Base-by-base conservation (phyloP, 2,797 vertebrate species). In the Spinus olivaceus region DNA sequence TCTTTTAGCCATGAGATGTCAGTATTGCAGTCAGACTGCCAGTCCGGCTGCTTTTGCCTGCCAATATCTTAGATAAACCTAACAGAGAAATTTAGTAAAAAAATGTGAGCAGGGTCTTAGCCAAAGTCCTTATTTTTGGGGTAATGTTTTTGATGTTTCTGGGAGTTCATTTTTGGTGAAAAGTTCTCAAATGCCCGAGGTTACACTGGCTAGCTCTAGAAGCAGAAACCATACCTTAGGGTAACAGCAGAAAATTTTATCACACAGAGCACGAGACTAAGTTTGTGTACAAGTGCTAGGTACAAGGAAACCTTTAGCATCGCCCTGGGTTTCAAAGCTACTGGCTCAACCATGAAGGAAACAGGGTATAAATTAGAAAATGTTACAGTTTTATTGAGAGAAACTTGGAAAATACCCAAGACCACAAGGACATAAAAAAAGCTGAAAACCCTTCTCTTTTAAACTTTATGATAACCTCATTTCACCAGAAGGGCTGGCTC, bases 1-100 rank as follows among this genome's bases (percentile, higher is more conserved):
- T 71, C 64, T 90, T 88, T 91, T 59, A 70, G 74, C 93, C 94
- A 88, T 79, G 77, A 92, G 95, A 71, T 93, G 93, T 94, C 96
- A 94, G 63, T 59, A 88, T 95, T 95, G 95, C 46, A 72, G 51
- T 18, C 64, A 69, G 63, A 56, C 64, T 78, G 67, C 66, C 18
- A 14, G 23, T 25, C 39, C 8, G 18, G 46, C 46, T 71, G 66
- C 32, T 74, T 78, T 57, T 70, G 18, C 35, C n/a, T 61, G 37
- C n/a, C 32, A 20, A 1, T 9, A 7, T 19, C 37, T 81, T 33
- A 14, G 23, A 17, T 33, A 59, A 72, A 53, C 23, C 35, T 47
- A 28, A 44, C 13, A 39, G 20, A 61, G 25, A 60, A 57, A 53
- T 17, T 49, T 17, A 4, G 7, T 14, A 56, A 6, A 10, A n/a